Percentiles rank a stretch among this genome's conserved stretches.
phyloP scores from a whole-genome alignment of 2,797 vertebrate species.

The Cossypha dichroa region DNA sequence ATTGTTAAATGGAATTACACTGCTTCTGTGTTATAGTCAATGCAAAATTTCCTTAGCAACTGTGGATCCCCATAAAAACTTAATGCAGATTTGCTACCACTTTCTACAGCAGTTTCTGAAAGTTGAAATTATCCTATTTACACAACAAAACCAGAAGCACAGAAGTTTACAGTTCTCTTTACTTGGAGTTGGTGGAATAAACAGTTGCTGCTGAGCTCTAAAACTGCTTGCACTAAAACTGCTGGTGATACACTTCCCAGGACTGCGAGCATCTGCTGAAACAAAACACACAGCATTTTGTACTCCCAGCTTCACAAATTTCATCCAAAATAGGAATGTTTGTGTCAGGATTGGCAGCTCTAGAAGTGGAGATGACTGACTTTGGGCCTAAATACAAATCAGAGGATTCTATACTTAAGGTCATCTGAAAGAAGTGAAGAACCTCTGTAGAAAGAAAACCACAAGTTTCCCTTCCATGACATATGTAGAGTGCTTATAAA shows the following conservation, averaged over 20 bases:
- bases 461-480: neutral
- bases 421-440: neutral
- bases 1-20: neutral
- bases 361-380: neutral
- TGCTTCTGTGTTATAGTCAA: neutral
- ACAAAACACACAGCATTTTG: neutral
- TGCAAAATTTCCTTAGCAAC: neutral
- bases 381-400: neutral
- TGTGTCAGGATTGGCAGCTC: neutral
- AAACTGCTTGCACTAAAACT: neutral
- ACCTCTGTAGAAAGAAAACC: neutral
- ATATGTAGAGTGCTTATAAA: neutral
- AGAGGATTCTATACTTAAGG: neutral
- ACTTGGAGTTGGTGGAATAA: neutral
- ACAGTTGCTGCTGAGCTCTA: neutral
- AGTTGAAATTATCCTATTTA: neutral
- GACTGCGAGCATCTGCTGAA: neutral
- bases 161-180: neutral
- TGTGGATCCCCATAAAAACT: neutral
- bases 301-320: neutral
- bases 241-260: neutral
- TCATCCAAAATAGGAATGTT: neutral
- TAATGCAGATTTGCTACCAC: neutral
- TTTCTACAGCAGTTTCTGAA: neutral
- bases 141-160: neutral